Evolutionary conservation across 2,113 vertebrate genomes (phyloP).

Genomic region (Porphyrio hochstetteri): DNA sequence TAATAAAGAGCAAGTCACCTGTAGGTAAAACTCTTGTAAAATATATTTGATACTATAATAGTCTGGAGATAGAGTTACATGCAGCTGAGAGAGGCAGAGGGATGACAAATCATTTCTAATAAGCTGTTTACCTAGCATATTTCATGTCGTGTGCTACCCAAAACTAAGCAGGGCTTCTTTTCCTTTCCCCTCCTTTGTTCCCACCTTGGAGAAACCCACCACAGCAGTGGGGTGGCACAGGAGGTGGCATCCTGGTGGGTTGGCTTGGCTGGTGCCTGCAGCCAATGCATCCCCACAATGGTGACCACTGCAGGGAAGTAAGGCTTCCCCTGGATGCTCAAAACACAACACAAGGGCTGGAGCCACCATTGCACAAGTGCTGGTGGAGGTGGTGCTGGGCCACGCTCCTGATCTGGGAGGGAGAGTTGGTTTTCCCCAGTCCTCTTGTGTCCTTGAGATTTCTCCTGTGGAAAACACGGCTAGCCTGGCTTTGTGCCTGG

Average conservation of each 20-base stretch:
- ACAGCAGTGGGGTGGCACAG: neutral
- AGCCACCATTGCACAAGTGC: neutral
- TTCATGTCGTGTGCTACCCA: neutral
- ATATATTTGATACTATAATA: slow-evolving; percentile 87
- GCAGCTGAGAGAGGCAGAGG: slow-evolving; percentile 71
- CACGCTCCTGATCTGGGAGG: neutral
- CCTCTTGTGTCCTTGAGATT: neutral
- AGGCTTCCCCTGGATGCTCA: fast-evolving
- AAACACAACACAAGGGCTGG: neutral
- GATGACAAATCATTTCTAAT: slow-evolving; percentile 78
- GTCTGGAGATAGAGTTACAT: slow-evolving; percentile 80
- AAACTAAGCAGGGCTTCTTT: neutral
- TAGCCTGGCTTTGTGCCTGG: neutral
- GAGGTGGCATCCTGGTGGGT: neutral
- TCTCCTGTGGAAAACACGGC: neutral
- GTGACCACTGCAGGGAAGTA: neutral
- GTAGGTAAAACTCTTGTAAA: slow-evolving; percentile 88
- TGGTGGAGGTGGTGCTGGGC: neutral
- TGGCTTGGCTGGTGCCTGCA: neutral
- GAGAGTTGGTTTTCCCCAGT: neutral
- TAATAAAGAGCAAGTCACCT: slow-evolving; percentile 89
- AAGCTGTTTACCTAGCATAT: slow-evolving; percentile 37
- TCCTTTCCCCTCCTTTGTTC: neutral
- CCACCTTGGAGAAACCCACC: neutral
- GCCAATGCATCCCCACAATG: fast-evolving